These are phyloP conservation scores for Planococcus citri DNA, from an alignment of 1,140 invertebrate genomes.

Conservation along the genomic window DNA sequence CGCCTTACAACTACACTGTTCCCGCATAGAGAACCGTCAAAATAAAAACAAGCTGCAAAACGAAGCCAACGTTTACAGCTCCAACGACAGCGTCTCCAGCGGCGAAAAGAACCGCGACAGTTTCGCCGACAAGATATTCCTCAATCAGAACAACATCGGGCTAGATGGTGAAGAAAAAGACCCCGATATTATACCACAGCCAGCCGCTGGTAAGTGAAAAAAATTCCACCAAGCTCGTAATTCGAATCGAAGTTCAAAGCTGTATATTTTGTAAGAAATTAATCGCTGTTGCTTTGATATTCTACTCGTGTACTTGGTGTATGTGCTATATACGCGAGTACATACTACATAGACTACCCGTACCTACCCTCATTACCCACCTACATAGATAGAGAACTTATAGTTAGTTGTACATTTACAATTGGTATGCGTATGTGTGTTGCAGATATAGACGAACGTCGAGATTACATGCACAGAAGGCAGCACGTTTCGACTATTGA, in stretches of 20 bases:
- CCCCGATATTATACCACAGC: not conserved
- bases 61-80: not conserved
- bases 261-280: not conserved
- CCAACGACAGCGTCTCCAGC: not conserved
- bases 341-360: too few relatives aligned
- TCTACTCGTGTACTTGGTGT: not conserved
- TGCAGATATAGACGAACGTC: not conserved
- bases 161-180: constrained; percentile 10
- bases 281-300: not conserved
- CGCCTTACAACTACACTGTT: constrained; percentile 35
- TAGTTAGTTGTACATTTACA: too few relatives aligned
- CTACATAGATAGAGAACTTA: too few relatives aligned
- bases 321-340: too few relatives aligned
- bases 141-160: not conserved
- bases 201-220: not conserved
- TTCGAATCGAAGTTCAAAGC: not conserved
- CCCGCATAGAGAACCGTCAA: not conserved
- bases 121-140: not conserved
- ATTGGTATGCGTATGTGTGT: too few relatives aligned
- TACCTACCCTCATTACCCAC: too few relatives aligned
- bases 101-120: constrained; percentile 1
- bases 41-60: not conserved
- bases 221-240: not conserved
- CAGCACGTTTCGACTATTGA: not conserved
- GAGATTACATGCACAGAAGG: not conserved